Evolutionary conservation across 2,797 vertebrate species (phyloP).

Genomic region (Cyclopterus lumpus): DNA sequence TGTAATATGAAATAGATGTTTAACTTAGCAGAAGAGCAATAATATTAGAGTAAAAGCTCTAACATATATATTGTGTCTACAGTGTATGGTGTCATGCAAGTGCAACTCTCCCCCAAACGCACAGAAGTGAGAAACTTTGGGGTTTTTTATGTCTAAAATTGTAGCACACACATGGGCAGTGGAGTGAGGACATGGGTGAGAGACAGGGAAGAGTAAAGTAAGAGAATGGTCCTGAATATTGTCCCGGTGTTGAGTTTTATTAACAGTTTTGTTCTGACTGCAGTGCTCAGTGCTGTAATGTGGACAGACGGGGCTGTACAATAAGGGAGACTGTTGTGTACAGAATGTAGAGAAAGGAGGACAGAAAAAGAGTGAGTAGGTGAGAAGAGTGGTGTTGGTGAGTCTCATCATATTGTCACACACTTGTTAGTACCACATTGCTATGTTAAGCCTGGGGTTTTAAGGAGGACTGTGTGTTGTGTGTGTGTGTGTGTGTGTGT

Average conservation of each 20-base stretch:
- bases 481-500: too few relatives aligned
- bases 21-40: background rate
- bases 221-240: background rate
- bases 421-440: slow-evolving; percentile 58
- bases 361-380: slow-evolving; percentile 38
- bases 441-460: slow-evolving; percentile 43
- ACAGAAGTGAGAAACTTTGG: background rate
- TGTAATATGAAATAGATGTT: background rate
- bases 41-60: background rate
- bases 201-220: background rate
- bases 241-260: background rate
- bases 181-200: slow-evolving; percentile 1
- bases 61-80: background rate
- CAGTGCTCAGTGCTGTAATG: background rate
- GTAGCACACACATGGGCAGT: background rate
- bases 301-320: slow-evolving; percentile 6
- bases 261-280: slow-evolving; percentile 2
- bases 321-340: background rate
- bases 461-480: slow-evolving; percentile 28
- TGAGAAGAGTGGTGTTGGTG: slow-evolving; percentile 10
- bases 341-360: slow-evolving; percentile 25
- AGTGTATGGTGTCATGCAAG: slow-evolving; percentile 10
- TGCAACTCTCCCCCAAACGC: background rate
- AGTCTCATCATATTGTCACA: slow-evolving; percentile 49
- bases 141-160: background rate